A percentile compares a stretch with the other conserved stretches of the same genome.
Conservation (phyloP, 1,140 invertebrate species). For the Arion vulgaris region DNA sequence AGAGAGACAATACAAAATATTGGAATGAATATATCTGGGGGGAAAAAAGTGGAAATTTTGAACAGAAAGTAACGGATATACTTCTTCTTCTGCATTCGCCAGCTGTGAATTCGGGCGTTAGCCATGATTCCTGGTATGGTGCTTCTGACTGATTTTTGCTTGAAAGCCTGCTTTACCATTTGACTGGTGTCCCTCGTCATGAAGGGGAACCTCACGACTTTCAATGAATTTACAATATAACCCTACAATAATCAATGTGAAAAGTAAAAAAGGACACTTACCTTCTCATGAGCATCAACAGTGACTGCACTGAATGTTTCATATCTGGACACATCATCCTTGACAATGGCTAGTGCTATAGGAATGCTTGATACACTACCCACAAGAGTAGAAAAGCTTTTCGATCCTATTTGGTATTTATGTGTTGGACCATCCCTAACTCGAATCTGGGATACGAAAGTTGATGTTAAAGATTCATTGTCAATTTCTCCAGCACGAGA, state of each 20-base stretch:
- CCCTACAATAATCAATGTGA: not conserved
- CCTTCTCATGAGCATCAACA: not conserved
- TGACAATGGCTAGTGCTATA: slow-evolving; percentile 30
- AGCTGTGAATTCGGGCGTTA: no score
- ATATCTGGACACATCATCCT: slow-evolving; percentile 30
- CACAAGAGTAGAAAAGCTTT: slow-evolving; percentile 20
- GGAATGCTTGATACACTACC: slow-evolving; percentile 33
- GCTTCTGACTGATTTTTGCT: no score
- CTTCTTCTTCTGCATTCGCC: no score
- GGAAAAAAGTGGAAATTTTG: no score
- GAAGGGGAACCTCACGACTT: no score
- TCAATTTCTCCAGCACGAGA: slow-evolving; percentile 1
- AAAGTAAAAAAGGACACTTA: not conserved
- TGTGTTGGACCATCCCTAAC: not conserved
- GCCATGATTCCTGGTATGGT: no score
- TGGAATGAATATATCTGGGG: no score
- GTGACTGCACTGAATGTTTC: slow-evolving; percentile 10
- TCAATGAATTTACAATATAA: no score
- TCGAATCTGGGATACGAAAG: slow-evolving; percentile 5
- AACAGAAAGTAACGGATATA: no score
- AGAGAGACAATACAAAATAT: no score
- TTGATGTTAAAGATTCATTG: slow-evolving; percentile 19
- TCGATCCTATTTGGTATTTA: not conserved
- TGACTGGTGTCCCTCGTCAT: no score
- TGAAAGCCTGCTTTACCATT: no score